Evolutionary conservation across 35 echinoderm and acorn worm genomes (phyloP).

Genomic region (Lytechinus pictus): DNA sequence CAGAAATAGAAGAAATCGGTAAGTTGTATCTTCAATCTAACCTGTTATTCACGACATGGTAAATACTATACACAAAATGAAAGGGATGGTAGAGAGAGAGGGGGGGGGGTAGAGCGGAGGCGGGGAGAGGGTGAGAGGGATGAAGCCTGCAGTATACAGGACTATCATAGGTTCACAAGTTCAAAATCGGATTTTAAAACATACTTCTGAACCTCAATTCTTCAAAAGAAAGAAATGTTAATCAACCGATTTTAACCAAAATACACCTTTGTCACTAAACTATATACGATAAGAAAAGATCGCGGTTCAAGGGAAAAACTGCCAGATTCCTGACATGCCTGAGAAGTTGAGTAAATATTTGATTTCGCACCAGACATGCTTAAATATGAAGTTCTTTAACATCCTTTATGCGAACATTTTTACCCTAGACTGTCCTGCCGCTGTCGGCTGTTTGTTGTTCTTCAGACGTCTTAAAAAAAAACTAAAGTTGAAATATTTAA

Average conservation of each 20-base stretch:
- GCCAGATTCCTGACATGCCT: neutral
- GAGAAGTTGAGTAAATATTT: constrained; percentile 7
- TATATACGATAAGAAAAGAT: neutral
- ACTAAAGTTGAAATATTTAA: neutral
- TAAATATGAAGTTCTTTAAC: neutral
- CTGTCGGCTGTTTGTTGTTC: neutral
- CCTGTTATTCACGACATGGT: neutral
- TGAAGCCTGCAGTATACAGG: no score
- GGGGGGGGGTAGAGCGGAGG: neutral
- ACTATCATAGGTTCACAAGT: no score
- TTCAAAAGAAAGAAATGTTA: neutral
- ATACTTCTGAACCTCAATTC: no score
- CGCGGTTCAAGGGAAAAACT: neutral
- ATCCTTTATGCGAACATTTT: neutral
- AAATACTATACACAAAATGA: neutral
- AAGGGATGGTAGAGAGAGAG: no score
- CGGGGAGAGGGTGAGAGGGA: neutral
- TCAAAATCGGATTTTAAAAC: no score
- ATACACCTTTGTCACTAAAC: neutral
- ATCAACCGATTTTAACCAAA: neutral
- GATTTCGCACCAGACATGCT: neutral
- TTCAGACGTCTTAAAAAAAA: neutral
- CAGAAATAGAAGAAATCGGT: neutral
- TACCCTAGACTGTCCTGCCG: neutral
- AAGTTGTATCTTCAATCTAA: neutral